Evolutionary conservation across 2,113 vertebrate genomes (phyloP).

Genomic region (Plecturocebus donacophilus): DNA sequence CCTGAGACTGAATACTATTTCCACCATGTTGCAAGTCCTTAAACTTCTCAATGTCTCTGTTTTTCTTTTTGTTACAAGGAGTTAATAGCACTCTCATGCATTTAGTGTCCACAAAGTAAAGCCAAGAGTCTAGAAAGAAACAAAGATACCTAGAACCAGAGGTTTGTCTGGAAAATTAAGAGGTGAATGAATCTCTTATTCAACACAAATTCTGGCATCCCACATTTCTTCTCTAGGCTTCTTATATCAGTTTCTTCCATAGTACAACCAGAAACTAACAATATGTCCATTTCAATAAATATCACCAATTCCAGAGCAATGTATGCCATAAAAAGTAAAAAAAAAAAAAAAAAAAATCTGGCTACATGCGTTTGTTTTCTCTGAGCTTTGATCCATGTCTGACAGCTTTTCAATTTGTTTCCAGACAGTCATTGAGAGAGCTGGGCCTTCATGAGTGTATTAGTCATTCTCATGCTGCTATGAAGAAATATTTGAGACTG

Average conservation of each 20-base stretch:
- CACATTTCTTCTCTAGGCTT: neutral
- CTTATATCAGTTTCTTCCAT: neutral
- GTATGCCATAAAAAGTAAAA: neutral
- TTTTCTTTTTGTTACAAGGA: neutral
- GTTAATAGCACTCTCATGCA: neutral
- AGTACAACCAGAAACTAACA: neutral
- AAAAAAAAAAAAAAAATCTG: neutral
- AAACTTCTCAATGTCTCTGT: neutral
- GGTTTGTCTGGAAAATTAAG: neutral
- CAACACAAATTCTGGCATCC: neutral
- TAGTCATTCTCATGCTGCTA: too few species aligned
- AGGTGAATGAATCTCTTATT: neutral
- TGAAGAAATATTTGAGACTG: too few species aligned
- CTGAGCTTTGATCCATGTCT: conserved; percentile 50
- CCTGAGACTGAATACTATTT: neutral
- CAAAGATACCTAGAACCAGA: neutral
- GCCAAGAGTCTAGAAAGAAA: neutral
- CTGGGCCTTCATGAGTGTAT: conserved; percentile 4
- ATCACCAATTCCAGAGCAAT: neutral
- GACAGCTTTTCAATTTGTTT: conserved; percentile 68
- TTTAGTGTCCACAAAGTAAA: conserved; percentile 34
- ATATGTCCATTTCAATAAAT: neutral
- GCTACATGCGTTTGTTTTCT: conserved; percentile 56
- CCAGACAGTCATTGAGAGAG: conserved; percentile 63
- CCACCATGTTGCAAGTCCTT: neutral